Percentiles rank a stretch among this genome's conserved stretches.
These are phyloP conservation scores for Sciurus carolinensis DNA, from an alignment of 2,797 vertebrate genomes.

Conservation along the genomic window DNA sequence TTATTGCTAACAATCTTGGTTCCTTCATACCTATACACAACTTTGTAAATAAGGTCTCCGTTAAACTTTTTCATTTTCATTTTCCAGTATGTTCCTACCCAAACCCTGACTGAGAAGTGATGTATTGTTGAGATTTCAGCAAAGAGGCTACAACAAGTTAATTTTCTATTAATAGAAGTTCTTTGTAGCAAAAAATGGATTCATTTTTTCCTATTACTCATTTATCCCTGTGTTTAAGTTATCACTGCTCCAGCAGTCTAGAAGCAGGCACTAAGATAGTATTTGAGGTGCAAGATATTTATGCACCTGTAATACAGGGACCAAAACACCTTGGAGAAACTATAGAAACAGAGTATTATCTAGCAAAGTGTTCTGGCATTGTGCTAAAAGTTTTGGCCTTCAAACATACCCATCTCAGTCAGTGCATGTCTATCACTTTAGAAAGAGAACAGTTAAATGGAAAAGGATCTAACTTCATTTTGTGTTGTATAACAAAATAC, in stretches of 20 bases:
- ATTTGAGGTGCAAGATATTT: not conserved
- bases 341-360: not conserved
- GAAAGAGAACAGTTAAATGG: not conserved
- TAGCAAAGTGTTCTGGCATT: not conserved
- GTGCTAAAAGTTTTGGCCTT: not conserved
- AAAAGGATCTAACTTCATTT: not conserved
- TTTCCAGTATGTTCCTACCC: not conserved
- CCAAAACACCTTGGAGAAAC: not conserved
- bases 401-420: accelerated
- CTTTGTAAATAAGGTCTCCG: not conserved
- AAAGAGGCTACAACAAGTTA: not conserved
- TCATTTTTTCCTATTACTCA: not conserved
- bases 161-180: not conserved
- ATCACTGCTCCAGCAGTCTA: not conserved
- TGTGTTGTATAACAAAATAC: not conserved
- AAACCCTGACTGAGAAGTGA: not conserved
- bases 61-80: constrained; percentile 1
- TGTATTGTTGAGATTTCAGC: not conserved
- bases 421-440: not conserved
- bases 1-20: not conserved
- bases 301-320: not conserved
- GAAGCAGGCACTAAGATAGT: not conserved
- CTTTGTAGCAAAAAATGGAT: not conserved
- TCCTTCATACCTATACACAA: not conserved
- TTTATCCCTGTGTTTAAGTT: not conserved